Conservation (phyloP, 2,888 invertebrate genomes). For the Monoplex corrugatus region DNA sequence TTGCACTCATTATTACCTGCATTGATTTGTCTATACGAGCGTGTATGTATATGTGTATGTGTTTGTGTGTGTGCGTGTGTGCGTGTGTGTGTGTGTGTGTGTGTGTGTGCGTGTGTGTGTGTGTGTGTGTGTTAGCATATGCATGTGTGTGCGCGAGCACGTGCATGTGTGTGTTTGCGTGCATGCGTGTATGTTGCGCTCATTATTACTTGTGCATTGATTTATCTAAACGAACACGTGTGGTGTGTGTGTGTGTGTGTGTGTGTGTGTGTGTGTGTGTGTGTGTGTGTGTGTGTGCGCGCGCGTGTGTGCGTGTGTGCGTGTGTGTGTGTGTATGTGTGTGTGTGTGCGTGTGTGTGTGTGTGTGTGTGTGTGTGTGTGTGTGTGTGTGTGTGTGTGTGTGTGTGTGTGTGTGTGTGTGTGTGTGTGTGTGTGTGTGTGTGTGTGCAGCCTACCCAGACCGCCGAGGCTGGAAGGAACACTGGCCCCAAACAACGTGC, state of each 20-base stretch:
- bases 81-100: too few relatives aligned
- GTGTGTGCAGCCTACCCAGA: conserved; percentile 32
- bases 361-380: conserved; percentile 36
- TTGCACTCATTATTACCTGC: too few relatives aligned
- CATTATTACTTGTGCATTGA: too few relatives aligned
- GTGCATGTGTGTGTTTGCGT: too few relatives aligned
- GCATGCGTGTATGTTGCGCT: too few relatives aligned
- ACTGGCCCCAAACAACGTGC: conserved; percentile 8
- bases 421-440: conserved; percentile 3
- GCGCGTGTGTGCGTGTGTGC: neutral
- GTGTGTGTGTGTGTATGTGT: neutral
- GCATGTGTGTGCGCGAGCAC: too few relatives aligned
- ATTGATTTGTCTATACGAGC: too few relatives aligned
- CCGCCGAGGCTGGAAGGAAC: conserved; percentile 31
- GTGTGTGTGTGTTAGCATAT: too few relatives aligned
- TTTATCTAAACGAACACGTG: too few relatives aligned
- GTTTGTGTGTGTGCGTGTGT: too few relatives aligned
- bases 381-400: conserved; percentile 14
- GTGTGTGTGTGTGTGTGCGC: neutral
- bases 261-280: conserved; percentile 3
- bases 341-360: conserved; percentile 21
- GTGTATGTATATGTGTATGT: too few relatives aligned
- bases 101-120: too few relatives aligned
- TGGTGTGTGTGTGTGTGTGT: neutral
- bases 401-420: conserved; percentile 15